Conservation (phyloP, 2,797 vertebrate species). For the Peromyscus attwateri region DNA sequence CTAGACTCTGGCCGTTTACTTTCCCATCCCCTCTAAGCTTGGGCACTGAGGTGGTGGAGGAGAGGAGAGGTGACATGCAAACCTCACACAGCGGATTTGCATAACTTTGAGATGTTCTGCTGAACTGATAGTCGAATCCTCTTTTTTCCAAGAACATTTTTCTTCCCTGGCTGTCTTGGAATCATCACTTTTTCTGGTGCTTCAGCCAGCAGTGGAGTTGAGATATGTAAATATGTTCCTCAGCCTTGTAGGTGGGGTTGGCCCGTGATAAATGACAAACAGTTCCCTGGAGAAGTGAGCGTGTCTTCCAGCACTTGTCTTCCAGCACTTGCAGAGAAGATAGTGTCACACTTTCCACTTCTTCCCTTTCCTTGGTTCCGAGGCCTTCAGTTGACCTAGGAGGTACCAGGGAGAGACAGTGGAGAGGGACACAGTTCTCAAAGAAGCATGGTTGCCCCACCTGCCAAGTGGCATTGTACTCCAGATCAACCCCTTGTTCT, state of each 20-base stretch:
- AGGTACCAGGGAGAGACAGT: neutral
- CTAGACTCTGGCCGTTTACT: neutral
- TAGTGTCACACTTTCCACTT: neutral
- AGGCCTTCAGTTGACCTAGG: neutral
- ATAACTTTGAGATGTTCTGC: conserved; percentile 75
- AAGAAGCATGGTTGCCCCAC: neutral
- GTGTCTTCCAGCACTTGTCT: conserved; percentile 13
- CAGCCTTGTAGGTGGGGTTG: conserved; percentile 49
- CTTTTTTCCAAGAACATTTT: conserved; percentile 75
- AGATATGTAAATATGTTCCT: conserved; percentile 77
- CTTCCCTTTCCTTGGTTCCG: neutral
- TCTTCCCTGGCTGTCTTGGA: conserved; percentile 69
- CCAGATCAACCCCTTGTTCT: neutral
- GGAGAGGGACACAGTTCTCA: neutral
- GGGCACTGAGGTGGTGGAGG: neutral
- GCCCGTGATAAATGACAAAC: conserved; percentile 2
- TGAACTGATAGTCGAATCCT: conserved; percentile 64
- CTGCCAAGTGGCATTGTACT: neutral
- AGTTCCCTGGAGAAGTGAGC: conserved; percentile 47
- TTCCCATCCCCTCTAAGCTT: neutral
- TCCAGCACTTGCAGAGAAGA: too few relatives aligned
- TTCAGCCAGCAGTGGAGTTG: conserved; percentile 66
- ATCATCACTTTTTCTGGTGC: conserved; percentile 64
- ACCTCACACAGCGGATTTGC: conserved; percentile 29
- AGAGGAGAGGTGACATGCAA: conserved; percentile 17